These are phyloP conservation scores for Sorex maritimensis DNA, from an alignment of 2,797 vertebrate species.

Conservation along the genomic window DNA sequence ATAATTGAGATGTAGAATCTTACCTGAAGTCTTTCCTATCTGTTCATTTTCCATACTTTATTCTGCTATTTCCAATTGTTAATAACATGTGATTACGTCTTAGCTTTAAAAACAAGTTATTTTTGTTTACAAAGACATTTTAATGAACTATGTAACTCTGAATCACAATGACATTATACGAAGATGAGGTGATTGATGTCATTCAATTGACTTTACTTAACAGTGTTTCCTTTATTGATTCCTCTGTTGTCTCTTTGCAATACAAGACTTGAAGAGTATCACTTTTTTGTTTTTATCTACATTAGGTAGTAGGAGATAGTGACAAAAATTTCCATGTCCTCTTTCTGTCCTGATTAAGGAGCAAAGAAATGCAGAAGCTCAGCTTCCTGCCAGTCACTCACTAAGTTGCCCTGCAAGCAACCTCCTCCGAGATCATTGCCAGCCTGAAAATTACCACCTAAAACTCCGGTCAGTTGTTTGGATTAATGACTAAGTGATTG, in stretches of 20 bases:
- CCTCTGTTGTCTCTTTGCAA: not conserved
- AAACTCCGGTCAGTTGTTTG: not conserved
- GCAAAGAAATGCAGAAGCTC: not conserved
- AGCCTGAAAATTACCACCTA: constrained; percentile 3
- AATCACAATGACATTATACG: not conserved
- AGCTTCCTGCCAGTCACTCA: not conserved
- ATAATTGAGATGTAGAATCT: not conserved
- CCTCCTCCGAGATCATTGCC: not conserved
- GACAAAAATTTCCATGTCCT: not conserved
- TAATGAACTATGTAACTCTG: not conserved
- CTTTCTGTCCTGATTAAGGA: not conserved
- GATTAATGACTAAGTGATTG: not conserved
- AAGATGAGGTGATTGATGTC: not conserved
- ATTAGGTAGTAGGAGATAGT: not conserved
- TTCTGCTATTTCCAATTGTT: not conserved
- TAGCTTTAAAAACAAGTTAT: not conserved
- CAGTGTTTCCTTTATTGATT: not conserved
- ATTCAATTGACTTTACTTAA: constrained; percentile 37
- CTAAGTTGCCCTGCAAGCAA: not conserved
- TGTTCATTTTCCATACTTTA: not conserved
- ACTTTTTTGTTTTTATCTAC: not conserved
- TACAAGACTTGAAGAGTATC: not conserved
- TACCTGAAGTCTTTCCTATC: not conserved
- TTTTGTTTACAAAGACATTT: not conserved
- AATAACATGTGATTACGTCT: not conserved